Evolutionary conservation across 2,113 vertebrate genomes (phyloP).

Genomic region (Menura novaehollandiae): DNA sequence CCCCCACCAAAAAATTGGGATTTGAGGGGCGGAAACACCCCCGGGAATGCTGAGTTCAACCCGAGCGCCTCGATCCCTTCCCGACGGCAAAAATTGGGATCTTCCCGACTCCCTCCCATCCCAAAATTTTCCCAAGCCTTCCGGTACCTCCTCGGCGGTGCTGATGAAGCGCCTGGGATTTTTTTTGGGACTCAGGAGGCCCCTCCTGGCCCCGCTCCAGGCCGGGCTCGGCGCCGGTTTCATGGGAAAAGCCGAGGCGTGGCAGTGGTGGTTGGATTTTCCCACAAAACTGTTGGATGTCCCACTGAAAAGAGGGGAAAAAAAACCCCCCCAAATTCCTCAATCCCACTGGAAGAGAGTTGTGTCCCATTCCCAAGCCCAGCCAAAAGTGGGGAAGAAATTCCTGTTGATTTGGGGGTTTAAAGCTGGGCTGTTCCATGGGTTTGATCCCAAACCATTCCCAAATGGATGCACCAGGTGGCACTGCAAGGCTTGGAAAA

Average conservation of each 20-base stretch:
- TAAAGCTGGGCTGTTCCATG: too few species aligned
- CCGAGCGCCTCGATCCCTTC: too few species aligned
- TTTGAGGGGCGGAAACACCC: too few species aligned
- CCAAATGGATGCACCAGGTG: neutral
- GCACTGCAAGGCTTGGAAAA: neutral
- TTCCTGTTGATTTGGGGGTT: too few species aligned
- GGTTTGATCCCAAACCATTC: accelerated
- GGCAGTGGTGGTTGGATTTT: slow-evolving; percentile 69
- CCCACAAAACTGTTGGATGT: slow-evolving; percentile 57
- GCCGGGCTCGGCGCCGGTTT: slow-evolving; percentile 69
- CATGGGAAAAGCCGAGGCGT: slow-evolving; percentile 70
- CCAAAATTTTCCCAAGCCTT: too few species aligned
- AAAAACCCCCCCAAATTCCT: too few species aligned
- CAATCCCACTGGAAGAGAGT: too few species aligned
- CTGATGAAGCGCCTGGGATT: slow-evolving; percentile 69
- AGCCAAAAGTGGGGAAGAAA: too few species aligned
- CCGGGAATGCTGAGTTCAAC: too few species aligned
- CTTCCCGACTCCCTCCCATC: neutral
- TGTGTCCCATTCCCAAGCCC: too few species aligned
- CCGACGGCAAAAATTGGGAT: too few species aligned
- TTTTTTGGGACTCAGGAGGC: slow-evolving; percentile 75
- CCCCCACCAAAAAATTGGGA: too few species aligned
- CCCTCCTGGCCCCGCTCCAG: slow-evolving; percentile 53
- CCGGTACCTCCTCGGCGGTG: slow-evolving; percentile 72
- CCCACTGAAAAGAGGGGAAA: slow-evolving; percentile 12